These are phyloP conservation scores for Oceanodroma tethys DNA, from an alignment of 2,113 vertebrate species.

Conservation along the genomic window DNA sequence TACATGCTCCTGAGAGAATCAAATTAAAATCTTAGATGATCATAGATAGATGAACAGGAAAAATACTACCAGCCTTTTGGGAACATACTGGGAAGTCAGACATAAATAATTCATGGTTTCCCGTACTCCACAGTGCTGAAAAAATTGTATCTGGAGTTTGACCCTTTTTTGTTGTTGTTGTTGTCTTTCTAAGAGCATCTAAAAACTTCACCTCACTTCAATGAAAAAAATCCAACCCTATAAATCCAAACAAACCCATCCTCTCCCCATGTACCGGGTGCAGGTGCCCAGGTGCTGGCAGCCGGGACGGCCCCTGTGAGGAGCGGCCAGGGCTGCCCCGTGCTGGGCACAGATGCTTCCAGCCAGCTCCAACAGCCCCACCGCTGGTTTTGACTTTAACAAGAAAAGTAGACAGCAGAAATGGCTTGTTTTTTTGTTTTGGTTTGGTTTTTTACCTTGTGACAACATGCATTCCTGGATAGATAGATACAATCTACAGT, in stretches of 20 bases:
- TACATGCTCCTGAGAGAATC: neutral
- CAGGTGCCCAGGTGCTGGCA: fast-evolving
- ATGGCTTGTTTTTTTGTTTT: neutral
- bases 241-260: neutral
- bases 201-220: neutral
- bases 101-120: neutral
- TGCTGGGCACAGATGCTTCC: fast-evolving
- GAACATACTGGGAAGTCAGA: neutral
- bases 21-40: neutral
- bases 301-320: no score
- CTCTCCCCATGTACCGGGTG: fast-evolving
- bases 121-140: neutral
- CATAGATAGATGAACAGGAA: conserved; percentile 6
- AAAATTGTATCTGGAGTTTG: neutral
- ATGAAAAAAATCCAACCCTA: fast-evolving
- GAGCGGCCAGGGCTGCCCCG: fast-evolving
- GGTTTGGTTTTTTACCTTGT: neutral
- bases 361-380: neutral
- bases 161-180: neutral
- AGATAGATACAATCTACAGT: neutral
- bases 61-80: conserved; percentile 3
- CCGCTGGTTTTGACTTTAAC: neutral
- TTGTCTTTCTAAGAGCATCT: neutral
- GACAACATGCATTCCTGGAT: neutral
- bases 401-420: neutral